These are phyloP conservation scores for Carposina sasakii DNA, from an alignment of 1,140 invertebrate genomes.

Conservation along the genomic window DNA sequence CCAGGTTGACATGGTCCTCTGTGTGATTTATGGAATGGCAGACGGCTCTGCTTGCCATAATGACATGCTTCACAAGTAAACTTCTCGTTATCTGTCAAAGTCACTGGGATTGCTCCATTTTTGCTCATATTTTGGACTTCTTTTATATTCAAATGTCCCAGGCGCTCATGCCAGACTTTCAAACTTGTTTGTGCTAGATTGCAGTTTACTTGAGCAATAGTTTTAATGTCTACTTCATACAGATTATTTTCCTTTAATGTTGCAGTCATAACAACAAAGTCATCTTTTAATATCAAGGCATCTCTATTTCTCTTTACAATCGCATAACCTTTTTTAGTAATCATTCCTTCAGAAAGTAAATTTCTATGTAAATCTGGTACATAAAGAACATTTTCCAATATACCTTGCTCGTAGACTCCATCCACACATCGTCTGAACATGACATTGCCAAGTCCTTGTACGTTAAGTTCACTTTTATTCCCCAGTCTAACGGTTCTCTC, in stretches of 20 bases:
- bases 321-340: conserved; percentile 22
- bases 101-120: conserved; percentile 2
- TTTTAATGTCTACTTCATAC: conserved; percentile 24
- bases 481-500: conserved; percentile 25
- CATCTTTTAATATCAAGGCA: conserved; percentile 21
- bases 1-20: conserved; percentile 27
- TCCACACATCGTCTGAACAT: conserved; percentile 29
- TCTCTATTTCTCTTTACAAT: conserved; percentile 17
- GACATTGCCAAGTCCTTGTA: conserved; percentile 18
- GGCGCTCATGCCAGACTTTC: conserved; percentile 31
- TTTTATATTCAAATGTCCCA: conserved; percentile 32
- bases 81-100: too few species aligned
- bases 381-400: conserved; percentile 32
- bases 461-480: conserved; percentile 23
- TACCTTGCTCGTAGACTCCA: conserved; percentile 28
- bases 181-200: conserved; percentile 25
- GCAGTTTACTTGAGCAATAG: conserved; percentile 15
- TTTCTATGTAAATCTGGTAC: conserved; percentile 34
- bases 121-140: conserved; percentile 15
- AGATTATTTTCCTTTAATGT: conserved; percentile 23
- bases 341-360: conserved; percentile 37
- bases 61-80: conserved; percentile 51
- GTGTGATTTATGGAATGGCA: conserved; percentile 28
- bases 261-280: conserved; percentile 22
- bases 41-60: conserved; percentile 39